Evolutionary conservation across 2,113 vertebrate genomes (phyloP).

Genomic region (Orientallactaga bullata): DNA sequence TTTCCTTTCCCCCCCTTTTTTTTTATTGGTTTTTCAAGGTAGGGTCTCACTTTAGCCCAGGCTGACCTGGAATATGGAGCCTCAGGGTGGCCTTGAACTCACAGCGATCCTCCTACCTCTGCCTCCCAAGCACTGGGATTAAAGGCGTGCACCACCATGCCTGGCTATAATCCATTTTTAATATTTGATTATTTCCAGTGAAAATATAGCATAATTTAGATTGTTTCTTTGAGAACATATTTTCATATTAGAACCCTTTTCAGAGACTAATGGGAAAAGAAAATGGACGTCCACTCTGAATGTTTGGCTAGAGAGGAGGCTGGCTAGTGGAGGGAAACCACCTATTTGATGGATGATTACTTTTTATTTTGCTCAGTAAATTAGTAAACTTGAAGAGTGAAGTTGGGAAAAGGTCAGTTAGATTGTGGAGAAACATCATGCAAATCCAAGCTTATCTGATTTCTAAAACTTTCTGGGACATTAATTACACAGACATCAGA

Average conservation of each 20-base stretch:
- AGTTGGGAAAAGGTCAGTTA: not conserved
- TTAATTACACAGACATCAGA: conserved; percentile 31
- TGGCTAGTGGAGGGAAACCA: not conserved
- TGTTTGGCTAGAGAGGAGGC: conserved; percentile 17
- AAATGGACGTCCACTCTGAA: conserved; percentile 27
- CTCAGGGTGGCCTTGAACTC: too few relatives aligned
- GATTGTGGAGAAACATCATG: not conserved
- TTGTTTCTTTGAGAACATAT: conserved; percentile 64
- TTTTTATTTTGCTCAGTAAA: conserved; percentile 65
- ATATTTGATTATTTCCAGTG: conserved; percentile 62
- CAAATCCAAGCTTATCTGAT: not conserved
- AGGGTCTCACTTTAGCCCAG: too few relatives aligned
- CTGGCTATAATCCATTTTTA: conserved; percentile 61
- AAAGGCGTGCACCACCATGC: too few relatives aligned
- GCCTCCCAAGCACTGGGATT: too few relatives aligned
- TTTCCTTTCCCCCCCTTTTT: too few relatives aligned
- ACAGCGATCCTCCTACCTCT: too few relatives aligned
- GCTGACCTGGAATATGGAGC: too few relatives aligned
- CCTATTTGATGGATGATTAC: conserved; percentile 44
- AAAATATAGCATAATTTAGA: conserved; percentile 58
- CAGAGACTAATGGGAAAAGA: conserved; percentile 34
- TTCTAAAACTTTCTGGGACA: conserved; percentile 23
- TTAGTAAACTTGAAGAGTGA: conserved; percentile 18
- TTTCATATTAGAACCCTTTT: conserved; percentile 71
- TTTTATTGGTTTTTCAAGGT: too few relatives aligned